Evolutionary conservation across 2,888 invertebrate species (phyloP), one percentile per base, ranked within the genome.

Genomic region (Hermodice carunculata): DNA sequence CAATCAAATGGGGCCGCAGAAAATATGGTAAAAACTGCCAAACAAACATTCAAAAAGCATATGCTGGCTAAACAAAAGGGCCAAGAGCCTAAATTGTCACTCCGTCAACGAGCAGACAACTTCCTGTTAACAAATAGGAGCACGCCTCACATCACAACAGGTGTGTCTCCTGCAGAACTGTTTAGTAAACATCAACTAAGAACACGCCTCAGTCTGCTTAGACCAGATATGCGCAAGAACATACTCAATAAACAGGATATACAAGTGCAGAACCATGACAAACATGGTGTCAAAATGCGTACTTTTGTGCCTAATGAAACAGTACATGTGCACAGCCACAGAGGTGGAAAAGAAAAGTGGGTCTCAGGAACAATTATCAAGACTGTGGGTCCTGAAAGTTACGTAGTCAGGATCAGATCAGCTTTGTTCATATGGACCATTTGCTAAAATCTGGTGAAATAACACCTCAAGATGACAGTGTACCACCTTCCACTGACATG

Each of bases 1-100:
- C n/a, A 26, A 17, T 56, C 56, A 37, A 56, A 56, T 40, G 37
- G 56, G 5, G 56, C 56, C 17, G 56, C 54, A 34, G 54, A 56
- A 8, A 37, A 19, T 24, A 42, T 19, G 5, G 56, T 56, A 3
- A 19, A 56, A 24, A 40, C 28, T 26, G 32, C 32, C 3, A 52
- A 52, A 31, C 28, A 26, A 24, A 26, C 52, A 31, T 52, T 31
- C 17, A 26, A 52, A 19, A 52, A 52, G 32, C 28, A 29, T 3
- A 19, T 52, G 29, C n/a, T 14, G n/a, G 52, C 14, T 52, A 24
- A 52, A n/a, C 17, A 52, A 32, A 24, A 52, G 17, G 52, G 52
- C 8, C 31, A 8, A 34, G 5, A 17, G 6, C 19, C 14, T 17
- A 3, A 52, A 17, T 3, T 52, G n/a, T 19, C 37, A 11, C 37